These are phyloP conservation scores for Dasypolia templi DNA, from an alignment of 2,888 invertebrate genomes.

Conservation along the genomic window DNA sequence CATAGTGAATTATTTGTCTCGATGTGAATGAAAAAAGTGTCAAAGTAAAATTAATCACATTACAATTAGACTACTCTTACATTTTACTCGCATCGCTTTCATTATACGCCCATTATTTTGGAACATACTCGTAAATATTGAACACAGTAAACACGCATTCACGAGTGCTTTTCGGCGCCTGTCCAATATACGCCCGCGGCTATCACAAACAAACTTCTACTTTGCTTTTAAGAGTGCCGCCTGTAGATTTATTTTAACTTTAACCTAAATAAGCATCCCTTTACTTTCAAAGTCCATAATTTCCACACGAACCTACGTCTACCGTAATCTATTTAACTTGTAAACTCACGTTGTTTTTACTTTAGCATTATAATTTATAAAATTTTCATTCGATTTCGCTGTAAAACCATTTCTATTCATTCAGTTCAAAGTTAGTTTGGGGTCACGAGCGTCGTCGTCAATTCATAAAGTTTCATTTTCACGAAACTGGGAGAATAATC, in stretches of 20 bases:
- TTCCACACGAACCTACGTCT: conserved; percentile 66
- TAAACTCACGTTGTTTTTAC: conserved; percentile 51
- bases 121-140: conserved; percentile 31
- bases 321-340: conserved; percentile 57
- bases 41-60: conserved; percentile 27
- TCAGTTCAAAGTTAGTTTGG: conserved; percentile 68
- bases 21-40: conserved; percentile 2
- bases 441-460: conserved; percentile 66
- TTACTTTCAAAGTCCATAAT: conserved; percentile 70
- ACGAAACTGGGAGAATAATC: conserved; percentile 74
- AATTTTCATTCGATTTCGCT: conserved; percentile 62
- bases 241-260: conserved; percentile 73
- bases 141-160: conserved; percentile 49
- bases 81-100: conserved; percentile 41
- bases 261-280: conserved; percentile 69
- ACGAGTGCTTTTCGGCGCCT: conserved; percentile 60
- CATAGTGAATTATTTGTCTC: conserved; percentile 1
- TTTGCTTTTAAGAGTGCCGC: conserved; percentile 77
- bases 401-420: conserved; percentile 62
- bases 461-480: conserved; percentile 74
- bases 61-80: conserved; percentile 34
- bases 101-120: conserved; percentile 48
- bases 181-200: conserved; percentile 62
- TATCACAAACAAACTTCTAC: conserved; percentile 72
- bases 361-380: conserved; percentile 57